Evolutionary conservation across 2,888 invertebrate species (phyloP).

Genomic region (Onthophagus sagittarius): DNA sequence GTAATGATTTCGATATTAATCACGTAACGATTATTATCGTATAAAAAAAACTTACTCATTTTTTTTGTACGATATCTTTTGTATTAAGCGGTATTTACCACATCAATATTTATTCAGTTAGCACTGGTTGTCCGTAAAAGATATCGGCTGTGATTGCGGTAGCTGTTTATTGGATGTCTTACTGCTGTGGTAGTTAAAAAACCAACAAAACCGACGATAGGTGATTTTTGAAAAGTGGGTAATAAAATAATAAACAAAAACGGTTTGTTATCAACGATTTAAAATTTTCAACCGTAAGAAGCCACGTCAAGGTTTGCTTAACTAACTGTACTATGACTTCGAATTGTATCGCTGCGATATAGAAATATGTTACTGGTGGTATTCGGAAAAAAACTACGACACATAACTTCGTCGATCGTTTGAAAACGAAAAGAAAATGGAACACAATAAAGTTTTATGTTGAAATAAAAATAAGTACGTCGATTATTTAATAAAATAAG

Average conservation of each 20-base stretch:
- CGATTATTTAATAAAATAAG: too few relatives aligned
- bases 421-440: background rate
- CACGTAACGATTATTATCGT: background rate
- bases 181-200: too few relatives aligned
- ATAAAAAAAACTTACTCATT: background rate
- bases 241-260: background rate
- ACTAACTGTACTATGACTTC: too few relatives aligned
- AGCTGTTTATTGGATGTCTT: background rate
- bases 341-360: background rate
- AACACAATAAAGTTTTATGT: background rate
- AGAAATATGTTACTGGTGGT: background rate
- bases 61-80: background rate
- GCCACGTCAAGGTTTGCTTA: background rate
- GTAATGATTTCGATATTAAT: background rate
- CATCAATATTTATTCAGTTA: background rate
- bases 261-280: background rate
- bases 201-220: too few relatives aligned
- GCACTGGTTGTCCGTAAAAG: background rate
- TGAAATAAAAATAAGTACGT: background rate
- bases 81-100: background rate
- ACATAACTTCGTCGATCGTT: background rate
- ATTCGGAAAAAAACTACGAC: background rate
- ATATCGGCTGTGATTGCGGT: background rate
- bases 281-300: background rate
- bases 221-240: too few relatives aligned